Percentiles rank a stretch among this genome's conserved stretches.
phyloP scores from a whole-genome alignment of 1,140 invertebrate genomes.

The Caenorhabditis brenneri region DNA sequence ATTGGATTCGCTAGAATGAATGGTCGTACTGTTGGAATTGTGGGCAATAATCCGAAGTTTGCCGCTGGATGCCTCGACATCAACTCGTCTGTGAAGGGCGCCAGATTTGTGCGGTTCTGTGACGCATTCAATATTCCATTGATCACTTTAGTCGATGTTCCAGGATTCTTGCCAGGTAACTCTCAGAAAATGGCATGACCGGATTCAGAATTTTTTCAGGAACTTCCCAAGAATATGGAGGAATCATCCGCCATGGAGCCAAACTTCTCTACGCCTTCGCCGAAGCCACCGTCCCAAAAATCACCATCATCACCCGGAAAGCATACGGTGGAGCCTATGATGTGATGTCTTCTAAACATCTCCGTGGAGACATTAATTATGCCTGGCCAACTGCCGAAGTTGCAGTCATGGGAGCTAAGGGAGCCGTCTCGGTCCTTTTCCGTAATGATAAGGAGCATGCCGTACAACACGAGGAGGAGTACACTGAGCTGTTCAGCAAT shows the following conservation, averaged over 20 bases:
- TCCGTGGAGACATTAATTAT: constrained; percentile 79
- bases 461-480: constrained; percentile 76
- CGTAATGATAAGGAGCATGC: constrained; percentile 75
- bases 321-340: constrained; percentile 80
- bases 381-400: constrained; percentile 82
- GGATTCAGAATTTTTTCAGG: constrained; percentile 2
- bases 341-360: constrained; percentile 80
- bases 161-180: constrained; percentile 78
- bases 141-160: constrained; percentile 80
- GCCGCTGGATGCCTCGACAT: constrained; percentile 80
- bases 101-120: constrained; percentile 80
- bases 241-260: constrained; percentile 80
- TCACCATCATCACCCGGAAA: constrained; percentile 80
- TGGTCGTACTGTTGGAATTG: constrained; percentile 78
- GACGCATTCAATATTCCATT: constrained; percentile 81
- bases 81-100: constrained; percentile 79
- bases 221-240: constrained; percentile 77
- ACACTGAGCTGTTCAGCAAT: constrained; percentile 79
- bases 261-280: constrained; percentile 81
- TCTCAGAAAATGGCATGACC: neutral
- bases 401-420: constrained; percentile 78
- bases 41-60: constrained; percentile 80
- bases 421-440: constrained; percentile 79
- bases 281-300: constrained; percentile 81
- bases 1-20: constrained; percentile 79